Evolutionary conservation across 2,113 vertebrate species (phyloP).

Genomic region (Hystrix brachyura): DNA sequence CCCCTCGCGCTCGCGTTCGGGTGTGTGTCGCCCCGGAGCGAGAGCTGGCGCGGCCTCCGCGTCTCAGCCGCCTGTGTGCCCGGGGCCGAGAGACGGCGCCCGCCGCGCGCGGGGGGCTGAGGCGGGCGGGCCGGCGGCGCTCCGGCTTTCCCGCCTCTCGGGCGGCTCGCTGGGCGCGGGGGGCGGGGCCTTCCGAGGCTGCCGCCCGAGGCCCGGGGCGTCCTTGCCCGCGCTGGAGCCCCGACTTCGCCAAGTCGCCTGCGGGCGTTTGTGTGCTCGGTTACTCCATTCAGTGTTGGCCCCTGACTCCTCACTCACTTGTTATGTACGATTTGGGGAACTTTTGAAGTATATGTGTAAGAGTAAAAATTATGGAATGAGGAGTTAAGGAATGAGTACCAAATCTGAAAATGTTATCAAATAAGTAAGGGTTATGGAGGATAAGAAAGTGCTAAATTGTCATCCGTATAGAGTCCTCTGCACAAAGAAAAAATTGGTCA

Average conservation of each 20-base stretch:
- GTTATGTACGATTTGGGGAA: not conserved
- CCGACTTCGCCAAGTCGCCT: not conserved
- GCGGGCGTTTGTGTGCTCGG: no score
- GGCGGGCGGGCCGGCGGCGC: accelerated
- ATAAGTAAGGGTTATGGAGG: not conserved
- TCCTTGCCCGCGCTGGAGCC: not conserved
- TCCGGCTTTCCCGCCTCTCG: accelerated
- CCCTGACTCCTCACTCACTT: not conserved
- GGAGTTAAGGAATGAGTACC: not conserved
- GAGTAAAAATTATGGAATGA: not conserved
- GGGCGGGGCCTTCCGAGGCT: not conserved
- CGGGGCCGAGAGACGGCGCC: no score
- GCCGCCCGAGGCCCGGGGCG: not conserved
- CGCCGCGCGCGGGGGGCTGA: no score
- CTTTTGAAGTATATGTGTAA: conserved; percentile 21
- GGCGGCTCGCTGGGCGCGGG: not conserved
- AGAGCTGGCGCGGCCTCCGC: not conserved
- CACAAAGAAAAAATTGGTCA: not conserved
- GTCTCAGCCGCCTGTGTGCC: not conserved
- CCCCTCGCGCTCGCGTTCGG: not conserved
- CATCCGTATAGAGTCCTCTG: not conserved
- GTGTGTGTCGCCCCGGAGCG: not conserved
- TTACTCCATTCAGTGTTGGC: not conserved
- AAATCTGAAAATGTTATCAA: not conserved
- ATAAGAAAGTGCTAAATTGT: not conserved